Evolutionary conservation across 2,797 vertebrate genomes (phyloP), one percentile per base, ranked within the genome.

Genomic region (Chelidonichthys spinosus): DNA sequence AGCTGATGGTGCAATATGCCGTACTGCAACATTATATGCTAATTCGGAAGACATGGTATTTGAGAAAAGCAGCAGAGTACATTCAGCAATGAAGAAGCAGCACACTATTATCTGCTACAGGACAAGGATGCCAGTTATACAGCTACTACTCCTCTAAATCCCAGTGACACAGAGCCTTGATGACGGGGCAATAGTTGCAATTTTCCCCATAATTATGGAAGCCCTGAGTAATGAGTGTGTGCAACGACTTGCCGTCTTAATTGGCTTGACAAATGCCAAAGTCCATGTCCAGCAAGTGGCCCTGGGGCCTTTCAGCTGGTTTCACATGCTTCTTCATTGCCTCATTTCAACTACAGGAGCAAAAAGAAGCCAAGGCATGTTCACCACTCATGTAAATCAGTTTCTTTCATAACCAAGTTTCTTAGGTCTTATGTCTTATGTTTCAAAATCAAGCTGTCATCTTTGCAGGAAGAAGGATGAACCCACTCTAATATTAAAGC

Each of bases 221-320:
- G 75, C 49, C 42, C 81, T 35, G 33, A 71, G 72, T 84, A 86
- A 92, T 80, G 63, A 86, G 65, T 39, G 56, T 62, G 64, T 61
- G 56, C 60, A 68, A 4, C 7, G 15, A 79, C 78, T 84, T 59
- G 73, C 66, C 2, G 58, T 47, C 63, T 81, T 85, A 86, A 91
- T 88, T 90, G 75, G 83, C 65, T 78, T 69, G 69, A 90, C 82
- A 90, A 91, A 91, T 82, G 81, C 80, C 76, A 77, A 83, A 58
- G 74, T 74, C 75, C 58, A 46, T 55, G 75, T 84, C 82, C 83
- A 84, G 76, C 58, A 59, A 84, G 58, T 62, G 74, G 80, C 79
- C 84, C 74, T 50, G 58, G 63, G 81, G 87, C 81, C 83, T 74
- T 86, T 82, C 60, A 78, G 81, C 72, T 82, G 72, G 76, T 72